Base-by-base conservation (phyloP, 53 echinoderm and acorn worm species). In the Echinometra lucunter region DNA sequence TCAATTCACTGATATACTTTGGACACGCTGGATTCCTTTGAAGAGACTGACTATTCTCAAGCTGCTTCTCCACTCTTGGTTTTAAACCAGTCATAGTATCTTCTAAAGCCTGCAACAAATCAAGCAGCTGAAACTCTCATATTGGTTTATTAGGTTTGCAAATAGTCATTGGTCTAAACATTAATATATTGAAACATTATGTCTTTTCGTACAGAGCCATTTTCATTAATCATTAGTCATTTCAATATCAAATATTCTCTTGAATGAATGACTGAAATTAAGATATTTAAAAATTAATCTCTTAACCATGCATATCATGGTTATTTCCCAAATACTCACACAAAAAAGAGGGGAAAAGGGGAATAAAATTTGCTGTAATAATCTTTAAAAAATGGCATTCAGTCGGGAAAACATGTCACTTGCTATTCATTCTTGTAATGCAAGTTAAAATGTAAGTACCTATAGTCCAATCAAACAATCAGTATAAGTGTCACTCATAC, bases 21-120 rank as follows among this genome's bases (percentile, higher is more conserved):
- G 94, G 94, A 83, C 94, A 94, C 25, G 40, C 67, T 38, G 94
- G 85, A 13, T 94, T 85, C 42, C 45, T 57, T 66, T 83, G 25
- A 19, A 94, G 85, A 44, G 82, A 35, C 42, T 44, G 82, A 7
- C 94, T 85, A 38, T 60, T 28, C 66, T 57, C 6, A 4, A 94
- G 58, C 6, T 94, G 94, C 12, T 85, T 9, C 13, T 63, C 55
- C 27, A 94, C 94, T 58, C 38, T 23, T 5, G 94, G 94, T 44
- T 94, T 40, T 37, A 94, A 44, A 4, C 3, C 28, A 11, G 58
- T 45, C 44, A 94, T n/a, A n/a, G 21, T 82, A 13, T 94, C 85
- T 63, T 83, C 67, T 19, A 94, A 57, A 27, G 66, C 94, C 94
- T 94, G 66, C 28, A 94, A 85, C 49, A 28, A 85, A 28, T 12